These are phyloP conservation scores for Rutpela maculata DNA, from an alignment of 2,888 invertebrate species.

Conservation along the genomic window DNA sequence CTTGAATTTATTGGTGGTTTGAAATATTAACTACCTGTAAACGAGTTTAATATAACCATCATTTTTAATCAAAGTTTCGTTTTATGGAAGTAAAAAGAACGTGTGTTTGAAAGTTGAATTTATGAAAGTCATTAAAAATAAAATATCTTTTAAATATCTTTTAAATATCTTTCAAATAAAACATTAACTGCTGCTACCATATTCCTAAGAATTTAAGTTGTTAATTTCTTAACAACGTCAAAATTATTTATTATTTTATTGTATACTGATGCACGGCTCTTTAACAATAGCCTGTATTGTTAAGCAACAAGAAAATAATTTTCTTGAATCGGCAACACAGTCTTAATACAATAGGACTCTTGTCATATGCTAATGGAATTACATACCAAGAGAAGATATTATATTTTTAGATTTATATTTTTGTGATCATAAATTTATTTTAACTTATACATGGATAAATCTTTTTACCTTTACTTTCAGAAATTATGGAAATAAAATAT, in stretches of 20 bases:
- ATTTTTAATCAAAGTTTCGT: too few species aligned
- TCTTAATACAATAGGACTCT: constrained; percentile 71
- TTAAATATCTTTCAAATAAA: too few species aligned
- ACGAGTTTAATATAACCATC: too few species aligned
- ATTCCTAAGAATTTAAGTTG: background rate
- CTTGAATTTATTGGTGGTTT: too few species aligned
- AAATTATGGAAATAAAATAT: too few species aligned
- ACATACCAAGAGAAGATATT: constrained; percentile 57
- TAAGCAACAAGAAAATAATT: constrained; percentile 71
- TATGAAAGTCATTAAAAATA: too few species aligned
- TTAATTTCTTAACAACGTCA: constrained; percentile 53
- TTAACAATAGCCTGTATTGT: constrained; percentile 71
- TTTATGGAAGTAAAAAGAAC: too few species aligned
- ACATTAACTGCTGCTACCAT: background rate
- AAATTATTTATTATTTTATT: constrained; percentile 71
- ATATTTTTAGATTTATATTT: constrained; percentile 13
- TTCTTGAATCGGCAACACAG: constrained; percentile 70
- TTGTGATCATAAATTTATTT: background rate
- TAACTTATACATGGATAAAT: background rate
- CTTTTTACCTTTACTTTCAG: background rate
- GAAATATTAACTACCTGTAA: too few species aligned
- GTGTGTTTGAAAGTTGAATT: too few species aligned
- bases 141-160: too few species aligned
- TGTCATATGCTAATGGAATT: constrained; percentile 71
- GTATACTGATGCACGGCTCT: constrained; percentile 67